Base-by-base conservation (phyloP, 2,113 vertebrate genomes). In the Oryzias celebensis region DNA sequence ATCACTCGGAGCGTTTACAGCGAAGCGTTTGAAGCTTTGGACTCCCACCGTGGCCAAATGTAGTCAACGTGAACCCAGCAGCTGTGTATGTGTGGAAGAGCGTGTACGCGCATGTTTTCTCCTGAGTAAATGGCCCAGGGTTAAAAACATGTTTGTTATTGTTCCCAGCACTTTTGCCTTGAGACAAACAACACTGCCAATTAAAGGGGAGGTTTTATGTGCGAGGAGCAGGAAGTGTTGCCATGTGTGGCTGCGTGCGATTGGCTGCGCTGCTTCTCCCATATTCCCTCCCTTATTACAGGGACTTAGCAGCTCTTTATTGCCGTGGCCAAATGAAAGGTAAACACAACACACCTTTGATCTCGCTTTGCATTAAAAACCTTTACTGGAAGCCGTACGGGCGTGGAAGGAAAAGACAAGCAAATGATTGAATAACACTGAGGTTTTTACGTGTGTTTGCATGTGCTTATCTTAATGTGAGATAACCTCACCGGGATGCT, bases 71-170 rank as follows among this genome's bases (percentile, higher is more conserved):
- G 80, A 83, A 79, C 73, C 77, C 68, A 62, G 71, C 73, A 55
- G 64, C 57, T 49, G 50, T 69, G 55, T 71, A 60, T 52, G 56
- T 63, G 66, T 36, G 60, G 36, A 20, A 14, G 67, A 17, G 13
- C 65, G 60, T 60, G 61, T 68, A 67, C 8, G 18, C 64, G 73
- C 41, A 48, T 78, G 66, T 62, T 78, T 73, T 78, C 71, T 87
- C 66, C 76, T 78, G 81, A 67, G 82, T 53, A 82, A 86, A 83
- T 66, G 68, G 71, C 81, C 84, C 71, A 58, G 73, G 82, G 86
- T 75, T 78, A 81, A 84, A 85, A 88, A 86, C 56, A 71, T 88
- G 89, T 90, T 89, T 88, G 88, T 91, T 91, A 89, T 91, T 90
- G 84, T 90, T 90, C 78, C 75, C 78, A 72, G 83, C 78, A 71